These are phyloP conservation scores for Misgurnus anguillicaudatus DNA, from an alignment of 2,113 vertebrate genomes.

Conservation along the genomic window DNA sequence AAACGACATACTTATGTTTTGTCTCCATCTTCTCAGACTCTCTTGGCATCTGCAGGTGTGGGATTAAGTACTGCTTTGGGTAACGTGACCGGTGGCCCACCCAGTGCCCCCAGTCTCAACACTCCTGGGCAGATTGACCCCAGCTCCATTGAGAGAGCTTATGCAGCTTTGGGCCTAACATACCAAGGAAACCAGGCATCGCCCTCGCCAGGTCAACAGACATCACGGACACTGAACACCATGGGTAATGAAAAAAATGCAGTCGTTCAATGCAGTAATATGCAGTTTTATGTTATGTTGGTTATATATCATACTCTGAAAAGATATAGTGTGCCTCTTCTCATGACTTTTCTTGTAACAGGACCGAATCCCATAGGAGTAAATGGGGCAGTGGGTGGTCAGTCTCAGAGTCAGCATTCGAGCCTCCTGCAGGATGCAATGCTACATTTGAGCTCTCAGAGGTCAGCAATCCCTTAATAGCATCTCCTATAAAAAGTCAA, in stretches of 20 bases:
- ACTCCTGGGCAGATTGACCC: constrained; percentile 94
- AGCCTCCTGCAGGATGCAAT: constrained; percentile 90
- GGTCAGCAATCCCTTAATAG: constrained; percentile 73
- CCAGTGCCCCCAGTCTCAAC: constrained; percentile 85
- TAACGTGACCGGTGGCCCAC: constrained; percentile 84
- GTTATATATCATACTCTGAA: neutral
- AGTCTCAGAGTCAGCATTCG: constrained; percentile 74
- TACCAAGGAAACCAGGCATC: constrained; percentile 96
- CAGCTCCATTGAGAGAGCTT: constrained; percentile 96
- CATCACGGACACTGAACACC: constrained; percentile 77
- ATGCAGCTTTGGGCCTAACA: constrained; percentile 92
- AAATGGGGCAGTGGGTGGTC: constrained; percentile 88
- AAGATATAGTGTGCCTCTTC: neutral
- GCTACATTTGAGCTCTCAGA: constrained; percentile 88
- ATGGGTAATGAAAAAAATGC: constrained; percentile 76
- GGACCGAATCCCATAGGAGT: constrained; percentile 90
- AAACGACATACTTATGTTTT: neutral
- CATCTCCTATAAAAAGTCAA: neutral
- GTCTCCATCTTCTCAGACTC: constrained; percentile 72
- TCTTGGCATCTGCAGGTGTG: constrained; percentile 80
- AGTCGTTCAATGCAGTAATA: neutral
- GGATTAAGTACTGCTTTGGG: constrained; percentile 83
- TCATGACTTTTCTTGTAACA: constrained; percentile 55
- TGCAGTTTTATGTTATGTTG: neutral
- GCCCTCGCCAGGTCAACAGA: constrained; percentile 77